phyloP scores from a whole-genome alignment of 2,888 invertebrate species.

The Crioceris asparagi region DNA sequence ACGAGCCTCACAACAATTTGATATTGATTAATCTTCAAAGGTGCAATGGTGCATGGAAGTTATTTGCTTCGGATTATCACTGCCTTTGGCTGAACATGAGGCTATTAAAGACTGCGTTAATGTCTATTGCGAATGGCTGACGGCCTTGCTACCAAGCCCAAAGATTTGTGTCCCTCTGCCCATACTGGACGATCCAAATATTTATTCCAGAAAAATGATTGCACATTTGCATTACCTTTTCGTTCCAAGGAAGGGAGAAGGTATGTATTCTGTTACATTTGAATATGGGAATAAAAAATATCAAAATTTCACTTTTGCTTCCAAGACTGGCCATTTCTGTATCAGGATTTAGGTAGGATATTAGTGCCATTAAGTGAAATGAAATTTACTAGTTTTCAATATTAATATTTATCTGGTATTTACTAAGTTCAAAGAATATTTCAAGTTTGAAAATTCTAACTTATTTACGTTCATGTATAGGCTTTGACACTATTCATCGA shows the following conservation, averaged over 20 bases:
- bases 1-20: background rate
- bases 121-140: constrained; percentile 94
- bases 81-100: constrained; percentile 85
- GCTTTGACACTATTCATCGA: constrained; percentile 79
- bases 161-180: constrained; percentile 84
- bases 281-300: too few relatives aligned
- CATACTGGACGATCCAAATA: constrained; percentile 78
- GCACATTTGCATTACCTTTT: constrained; percentile 91
- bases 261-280: constrained; percentile 45
- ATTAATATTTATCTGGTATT: too few relatives aligned
- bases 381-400: too few relatives aligned
- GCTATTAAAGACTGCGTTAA: constrained; percentile 93
- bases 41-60: constrained; percentile 82
- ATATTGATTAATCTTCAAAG: constrained; percentile 38
- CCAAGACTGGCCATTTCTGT: constrained; percentile 84
- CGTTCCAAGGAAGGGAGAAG: constrained; percentile 85
- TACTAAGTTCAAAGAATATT: constrained; percentile 3
- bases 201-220: constrained; percentile 83
- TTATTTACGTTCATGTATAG: too few relatives aligned
- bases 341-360: constrained; percentile 72
- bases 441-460: too few relatives aligned
- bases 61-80: constrained; percentile 81
- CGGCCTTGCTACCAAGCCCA: constrained; percentile 72
- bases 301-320: too few relatives aligned
- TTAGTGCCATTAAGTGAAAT: too few relatives aligned